Base-by-base conservation (phyloP, 2,888 invertebrate genomes). In the Drosophila affinis region DNA sequence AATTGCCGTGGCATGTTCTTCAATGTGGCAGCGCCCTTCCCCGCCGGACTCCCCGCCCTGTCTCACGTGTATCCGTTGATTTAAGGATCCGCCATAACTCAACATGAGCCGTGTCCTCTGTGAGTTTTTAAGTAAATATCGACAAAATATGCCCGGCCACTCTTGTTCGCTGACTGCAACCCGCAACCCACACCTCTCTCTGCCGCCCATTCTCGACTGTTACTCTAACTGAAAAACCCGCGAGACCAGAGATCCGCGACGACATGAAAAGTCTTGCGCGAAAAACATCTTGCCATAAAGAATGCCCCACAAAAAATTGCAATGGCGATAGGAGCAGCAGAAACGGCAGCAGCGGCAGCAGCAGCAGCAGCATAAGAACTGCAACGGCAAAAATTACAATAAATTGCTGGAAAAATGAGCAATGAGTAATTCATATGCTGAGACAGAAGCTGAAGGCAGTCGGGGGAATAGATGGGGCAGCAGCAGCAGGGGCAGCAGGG, bases 331-430 rank as follows among this genome's bases (percentile, higher is more conserved):
- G 56, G 64, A 44, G 46, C 67, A 74, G 55, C 60, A 64, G 65
- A 27, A 53, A 49, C 34, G 17, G 45, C 34, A 58, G 14, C 45
- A 47, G 9, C 18, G 9, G 58, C 51, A 21, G 34, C 34, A 46
- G 14, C 17, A 49, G 18, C 18, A 49, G 18, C 52, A 52, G 45
- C 56, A 49, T 21, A 45, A 29, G 18, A 52, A 48, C 47, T 45
- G 3, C 39, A 57, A 10, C 74, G 70, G 51, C 76, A 84, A 78
- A 65, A 79, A 76, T 75, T 79, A 78, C 82, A 87, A 80, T 80
- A 83, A 83, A 88, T 87, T 82, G 85, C 87, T 74, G 75, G 72
- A 88, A 86, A 86, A 86, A 86, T 86, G 86, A 88, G 85, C 85
- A 86, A 86, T 86, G 85, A 80, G 84, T 87, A 84, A 84, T 84